Conservation (phyloP, 2,113 vertebrate species). For the Mesoclemmys tuberculata region DNA sequence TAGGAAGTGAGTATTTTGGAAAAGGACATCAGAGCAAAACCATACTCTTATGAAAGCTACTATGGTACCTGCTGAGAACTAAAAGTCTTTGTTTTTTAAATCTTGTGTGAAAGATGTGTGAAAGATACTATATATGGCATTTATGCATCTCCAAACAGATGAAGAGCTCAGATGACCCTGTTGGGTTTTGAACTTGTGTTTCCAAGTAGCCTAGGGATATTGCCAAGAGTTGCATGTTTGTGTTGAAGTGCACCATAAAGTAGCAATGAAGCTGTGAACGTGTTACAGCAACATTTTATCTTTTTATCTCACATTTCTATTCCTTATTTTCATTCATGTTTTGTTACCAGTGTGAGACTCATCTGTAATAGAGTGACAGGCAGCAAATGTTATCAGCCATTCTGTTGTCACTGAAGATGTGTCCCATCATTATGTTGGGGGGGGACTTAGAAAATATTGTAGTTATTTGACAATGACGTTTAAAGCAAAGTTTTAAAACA, state of each 20-base stretch:
- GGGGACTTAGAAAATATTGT: not conserved
- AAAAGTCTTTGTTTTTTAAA: not conserved
- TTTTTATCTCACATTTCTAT: not conserved
- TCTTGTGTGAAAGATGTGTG: not conserved
- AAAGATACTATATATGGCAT: not conserved
- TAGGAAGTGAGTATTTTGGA: not conserved
- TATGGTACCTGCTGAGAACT: not conserved
- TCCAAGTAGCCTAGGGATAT: not conserved
- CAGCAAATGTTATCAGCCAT: not conserved
- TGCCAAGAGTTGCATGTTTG: too few relatives aligned
- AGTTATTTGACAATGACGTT: not conserved
- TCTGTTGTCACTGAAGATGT: not conserved
- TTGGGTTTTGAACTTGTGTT: not conserved
- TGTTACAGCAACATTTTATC: not conserved
- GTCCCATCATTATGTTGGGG: not conserved
- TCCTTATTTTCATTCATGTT: not conserved
- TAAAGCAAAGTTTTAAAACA: too few relatives aligned
- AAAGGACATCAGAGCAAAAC: not conserved
- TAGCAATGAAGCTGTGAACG: not conserved
- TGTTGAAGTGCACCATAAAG: not conserved
- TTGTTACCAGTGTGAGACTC: not conserved
- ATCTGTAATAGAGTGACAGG: not conserved
- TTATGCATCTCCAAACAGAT: not conserved
- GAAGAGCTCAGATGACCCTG: not conserved
- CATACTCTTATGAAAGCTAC: not conserved